These are phyloP conservation scores for Petaurus breviceps DNA, from an alignment of 2,113 vertebrate genomes.

Conservation along the genomic window DNA sequence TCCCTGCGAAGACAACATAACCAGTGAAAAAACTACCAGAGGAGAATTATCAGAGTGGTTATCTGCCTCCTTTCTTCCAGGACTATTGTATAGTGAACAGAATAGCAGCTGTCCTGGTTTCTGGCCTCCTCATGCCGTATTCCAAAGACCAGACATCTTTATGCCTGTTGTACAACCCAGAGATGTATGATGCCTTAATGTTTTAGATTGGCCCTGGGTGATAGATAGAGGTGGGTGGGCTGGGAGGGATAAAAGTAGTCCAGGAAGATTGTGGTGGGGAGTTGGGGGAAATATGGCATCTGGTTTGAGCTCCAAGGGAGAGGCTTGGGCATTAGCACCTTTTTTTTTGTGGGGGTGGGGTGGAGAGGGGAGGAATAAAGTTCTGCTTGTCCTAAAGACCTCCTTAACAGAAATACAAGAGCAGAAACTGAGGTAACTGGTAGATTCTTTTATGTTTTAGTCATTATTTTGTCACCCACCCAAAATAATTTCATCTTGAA, in stretches of 20 bases:
- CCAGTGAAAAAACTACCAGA: neutral
- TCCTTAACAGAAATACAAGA: conserved; percentile 71
- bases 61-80: neutral
- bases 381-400: conserved; percentile 38
- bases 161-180: neutral
- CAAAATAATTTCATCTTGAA: conserved; percentile 76
- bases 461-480: conserved; percentile 81
- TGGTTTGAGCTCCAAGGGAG: conserved; percentile 6
- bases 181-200: neutral
- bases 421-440: conserved; percentile 65
- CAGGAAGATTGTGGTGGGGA: conserved; percentile 26
- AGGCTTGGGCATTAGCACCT: neutral
- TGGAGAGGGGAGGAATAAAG: neutral
- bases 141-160: neutral
- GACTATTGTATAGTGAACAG: neutral
- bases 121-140: neutral
- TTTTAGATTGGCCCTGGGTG: neutral
- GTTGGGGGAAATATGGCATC: neutral
- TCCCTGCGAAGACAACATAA: neutral
- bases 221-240: neutral
- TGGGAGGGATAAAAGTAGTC: conserved; percentile 8
- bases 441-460: conserved; percentile 81
- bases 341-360: neutral
- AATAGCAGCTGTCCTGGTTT: neutral
- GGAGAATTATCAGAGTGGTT: neutral